Evolutionary conservation across 1,140 invertebrate species (phyloP), one percentile per base, ranked within the genome.

Genomic region (Ladona fulva): DNA sequence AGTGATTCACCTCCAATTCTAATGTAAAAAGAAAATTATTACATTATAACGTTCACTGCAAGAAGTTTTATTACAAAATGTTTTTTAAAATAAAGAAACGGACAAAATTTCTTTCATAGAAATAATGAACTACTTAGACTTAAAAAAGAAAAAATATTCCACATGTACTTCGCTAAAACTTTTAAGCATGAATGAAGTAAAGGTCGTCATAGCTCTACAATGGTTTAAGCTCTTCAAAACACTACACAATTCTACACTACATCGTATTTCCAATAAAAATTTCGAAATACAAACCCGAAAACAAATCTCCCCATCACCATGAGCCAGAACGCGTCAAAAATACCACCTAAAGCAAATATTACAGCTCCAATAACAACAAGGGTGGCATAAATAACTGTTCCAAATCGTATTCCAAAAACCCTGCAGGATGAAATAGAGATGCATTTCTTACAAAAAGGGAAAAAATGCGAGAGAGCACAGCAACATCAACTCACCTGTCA

Each of bases 1-100:
- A 99, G 84, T 0, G 96, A 98, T 87, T 99, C 97, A 22, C 95
- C 96, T 24, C 97, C 97, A 85, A 99, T 95, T 77, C 95, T 96
- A 12, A 42, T 5, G 10, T 5, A 6, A 8, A 52, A 75, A 10
- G 14, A 75, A 75, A 75, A 25, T 42, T 24, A 75, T 22, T 81
- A 6, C 16, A 66, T 66, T 37, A 5, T 37, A n/a, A n/a, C n/a
- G n/a, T n/a, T n/a, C n/a, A n/a, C n/a, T n/a, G n/a, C n/a, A n/a
- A n/a, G n/a, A n/a, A n/a, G n/a, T n/a, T n/a, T n/a, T n/a, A n/a
- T n/a, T n/a, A n/a, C n/a, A n/a, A n/a, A n/a, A n/a, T n/a, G n/a
- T n/a, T n/a, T n/a, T n/a, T n/a, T n/a, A n/a, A n/a, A n/a, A n/a
- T n/a, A n/a, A n/a, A n/a, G n/a, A n/a, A n/a, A n/a, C n/a, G n/a